phyloP scores from a whole-genome alignment of 2,113 vertebrate genomes.

The Thymallus thymallus region DNA sequence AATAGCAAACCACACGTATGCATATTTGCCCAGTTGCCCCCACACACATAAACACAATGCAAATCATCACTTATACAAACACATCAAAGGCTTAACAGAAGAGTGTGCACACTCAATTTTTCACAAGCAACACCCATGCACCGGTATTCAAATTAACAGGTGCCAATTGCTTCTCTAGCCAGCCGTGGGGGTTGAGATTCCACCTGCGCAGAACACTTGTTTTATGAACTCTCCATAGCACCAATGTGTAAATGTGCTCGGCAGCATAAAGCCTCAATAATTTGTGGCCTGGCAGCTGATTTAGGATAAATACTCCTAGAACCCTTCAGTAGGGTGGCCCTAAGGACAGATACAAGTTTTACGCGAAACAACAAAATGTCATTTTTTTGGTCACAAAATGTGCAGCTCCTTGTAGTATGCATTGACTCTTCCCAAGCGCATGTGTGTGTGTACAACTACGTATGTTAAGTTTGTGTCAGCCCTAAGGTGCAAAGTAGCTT shows the following conservation, averaged over 20 bases:
- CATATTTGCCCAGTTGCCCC: background rate
- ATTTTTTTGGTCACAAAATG: no score
- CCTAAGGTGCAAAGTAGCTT: no score
- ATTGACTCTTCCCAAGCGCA: no score
- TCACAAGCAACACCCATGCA: slow-evolving; percentile 42
- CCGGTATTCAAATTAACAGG: slow-evolving; percentile 49
- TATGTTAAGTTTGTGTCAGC: no score
- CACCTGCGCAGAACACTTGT: slow-evolving; percentile 41
- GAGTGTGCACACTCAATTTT: slow-evolving; percentile 5
- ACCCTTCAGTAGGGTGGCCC: slow-evolving; percentile 35
- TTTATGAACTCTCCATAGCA: slow-evolving; percentile 63
- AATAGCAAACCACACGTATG: background rate
- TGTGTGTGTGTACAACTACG: no score
- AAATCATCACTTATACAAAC: background rate
- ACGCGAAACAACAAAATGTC: no score
- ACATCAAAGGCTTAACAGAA: slow-evolving; percentile 5
- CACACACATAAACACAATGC: slow-evolving; percentile 7
- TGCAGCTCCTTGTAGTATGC: no score
- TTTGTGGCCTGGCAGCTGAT: slow-evolving; percentile 63
- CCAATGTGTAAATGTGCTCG: slow-evolving; percentile 47
- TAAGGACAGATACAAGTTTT: no score
- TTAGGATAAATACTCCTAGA: slow-evolving; percentile 50
- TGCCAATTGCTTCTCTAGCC: slow-evolving; percentile 32
- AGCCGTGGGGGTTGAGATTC: slow-evolving; percentile 27
- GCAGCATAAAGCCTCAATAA: slow-evolving; percentile 60